phyloP scores from a whole-genome alignment of 2,888 invertebrate species.

The Limenitis camilla region DNA sequence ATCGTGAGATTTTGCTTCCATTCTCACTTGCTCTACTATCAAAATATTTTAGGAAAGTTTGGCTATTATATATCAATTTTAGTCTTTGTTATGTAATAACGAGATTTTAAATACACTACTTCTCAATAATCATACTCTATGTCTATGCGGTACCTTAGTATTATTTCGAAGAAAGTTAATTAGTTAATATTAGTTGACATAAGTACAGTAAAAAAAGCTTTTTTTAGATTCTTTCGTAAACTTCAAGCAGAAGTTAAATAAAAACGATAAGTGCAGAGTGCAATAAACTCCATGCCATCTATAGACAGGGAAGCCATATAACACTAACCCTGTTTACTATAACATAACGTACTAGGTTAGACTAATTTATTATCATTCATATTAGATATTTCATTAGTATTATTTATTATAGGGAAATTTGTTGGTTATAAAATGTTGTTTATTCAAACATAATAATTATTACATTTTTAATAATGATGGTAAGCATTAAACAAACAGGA shows the following conservation, averaged over 20 bases:
- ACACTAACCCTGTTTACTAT: not conserved
- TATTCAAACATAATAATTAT: too few species aligned
- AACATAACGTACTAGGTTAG: not conserved
- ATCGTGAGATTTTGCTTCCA: not conserved
- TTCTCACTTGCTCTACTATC: not conserved
- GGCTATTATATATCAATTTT: conserved; percentile 2
- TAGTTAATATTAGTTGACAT: too few species aligned
- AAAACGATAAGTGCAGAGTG: conserved; percentile 25
- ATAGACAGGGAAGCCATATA: not conserved
- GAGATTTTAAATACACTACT: conserved; percentile 2
- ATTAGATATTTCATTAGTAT: not conserved
- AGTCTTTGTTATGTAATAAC: not conserved
- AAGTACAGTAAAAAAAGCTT: not conserved
- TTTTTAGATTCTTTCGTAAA: not conserved
- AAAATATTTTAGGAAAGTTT: not conserved
- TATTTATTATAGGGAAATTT: not conserved
- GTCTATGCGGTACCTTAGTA: not conserved
- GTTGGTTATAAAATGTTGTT: too few species aligned
- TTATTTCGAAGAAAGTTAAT: too few species aligned
- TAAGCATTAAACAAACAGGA: too few species aligned
- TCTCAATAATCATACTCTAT: not conserved
- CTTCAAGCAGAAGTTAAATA: not conserved
- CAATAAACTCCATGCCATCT: not conserved
- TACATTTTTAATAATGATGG: too few species aligned
- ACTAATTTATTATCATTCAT: not conserved